Evolutionary conservation across 2,888 invertebrate species (phyloP).

Genomic region (Rotaria macrura): DNA sequence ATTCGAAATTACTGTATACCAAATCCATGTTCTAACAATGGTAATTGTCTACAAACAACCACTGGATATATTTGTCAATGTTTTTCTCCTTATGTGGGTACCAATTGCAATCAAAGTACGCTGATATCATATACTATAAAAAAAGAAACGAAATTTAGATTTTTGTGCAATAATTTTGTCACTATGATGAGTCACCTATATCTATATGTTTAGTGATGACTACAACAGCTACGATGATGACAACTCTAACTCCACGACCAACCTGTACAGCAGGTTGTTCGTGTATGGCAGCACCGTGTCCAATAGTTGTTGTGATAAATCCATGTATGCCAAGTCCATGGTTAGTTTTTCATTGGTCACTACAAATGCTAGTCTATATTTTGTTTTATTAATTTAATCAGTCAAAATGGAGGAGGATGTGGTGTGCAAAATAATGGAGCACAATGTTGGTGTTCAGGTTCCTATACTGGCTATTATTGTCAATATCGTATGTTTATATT

Average conservation of each 20-base stretch:
- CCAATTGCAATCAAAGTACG: conserved; percentile 3
- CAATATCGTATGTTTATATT: not conserved
- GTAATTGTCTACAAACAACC: not conserved
- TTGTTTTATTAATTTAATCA: not conserved
- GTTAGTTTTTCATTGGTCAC: not conserved
- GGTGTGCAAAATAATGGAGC: not conserved
- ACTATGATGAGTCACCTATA: too few relatives aligned
- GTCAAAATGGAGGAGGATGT: not conserved
- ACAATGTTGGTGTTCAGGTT: not conserved
- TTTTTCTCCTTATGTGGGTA: not conserved
- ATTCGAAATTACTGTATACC: not conserved
- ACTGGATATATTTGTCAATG: not conserved
- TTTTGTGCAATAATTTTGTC: too few relatives aligned
- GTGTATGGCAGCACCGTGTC: not conserved
- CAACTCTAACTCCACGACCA: not conserved
- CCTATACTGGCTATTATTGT: not conserved
- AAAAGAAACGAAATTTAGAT: not conserved
- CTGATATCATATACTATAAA: not conserved
- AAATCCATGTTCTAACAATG: not conserved
- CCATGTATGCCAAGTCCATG: conserved; percentile 14
- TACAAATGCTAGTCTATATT: not conserved
- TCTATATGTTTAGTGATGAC: not conserved
- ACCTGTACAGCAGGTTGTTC: not conserved
- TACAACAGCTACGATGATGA: not conserved
- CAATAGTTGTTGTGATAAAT: not conserved